phyloP scores from a whole-genome alignment of 2,888 invertebrate species.

The Spodoptera exigua region DNA sequence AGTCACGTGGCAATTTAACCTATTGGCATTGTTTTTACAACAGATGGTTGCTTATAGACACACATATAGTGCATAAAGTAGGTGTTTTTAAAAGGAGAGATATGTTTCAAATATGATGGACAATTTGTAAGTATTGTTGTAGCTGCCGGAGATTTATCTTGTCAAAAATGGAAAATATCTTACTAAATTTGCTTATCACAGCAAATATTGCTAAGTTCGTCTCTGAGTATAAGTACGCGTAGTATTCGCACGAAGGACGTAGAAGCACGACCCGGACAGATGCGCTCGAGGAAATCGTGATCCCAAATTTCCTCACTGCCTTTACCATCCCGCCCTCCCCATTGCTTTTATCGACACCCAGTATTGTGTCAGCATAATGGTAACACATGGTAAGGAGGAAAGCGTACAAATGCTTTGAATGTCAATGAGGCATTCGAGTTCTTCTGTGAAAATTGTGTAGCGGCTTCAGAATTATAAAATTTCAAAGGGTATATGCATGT shows the following conservation, averaged over 20 bases:
- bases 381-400: conserved; percentile 73
- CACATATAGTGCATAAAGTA: too few species aligned
- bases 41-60: too few species aligned
- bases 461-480: conserved; percentile 45
- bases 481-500: conserved; percentile 23
- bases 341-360: conserved; percentile 62
- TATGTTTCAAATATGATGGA: neutral
- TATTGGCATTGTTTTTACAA: too few species aligned
- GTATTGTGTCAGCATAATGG: conserved; percentile 72
- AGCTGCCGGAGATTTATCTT: too few species aligned
- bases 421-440: conserved; percentile 64
- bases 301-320: conserved; percentile 63
- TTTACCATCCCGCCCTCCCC: conserved; percentile 37
- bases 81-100: too few species aligned
- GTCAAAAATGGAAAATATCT: too few species aligned
- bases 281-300: conserved; percentile 82
- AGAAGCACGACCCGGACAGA: conserved; percentile 78
- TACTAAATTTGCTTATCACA: neutral
- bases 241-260: conserved; percentile 81
- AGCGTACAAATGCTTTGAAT: conserved; percentile 69
- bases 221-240: conserved; percentile 64
- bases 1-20: too few species aligned
- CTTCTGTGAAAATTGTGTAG: conserved; percentile 65
- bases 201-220: conserved; percentile 59
- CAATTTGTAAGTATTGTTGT: too few species aligned